These are phyloP conservation scores for Triplophysa bombifrons DNA, from an alignment of 2,797 vertebrate species.

Conservation along the genomic window DNA sequence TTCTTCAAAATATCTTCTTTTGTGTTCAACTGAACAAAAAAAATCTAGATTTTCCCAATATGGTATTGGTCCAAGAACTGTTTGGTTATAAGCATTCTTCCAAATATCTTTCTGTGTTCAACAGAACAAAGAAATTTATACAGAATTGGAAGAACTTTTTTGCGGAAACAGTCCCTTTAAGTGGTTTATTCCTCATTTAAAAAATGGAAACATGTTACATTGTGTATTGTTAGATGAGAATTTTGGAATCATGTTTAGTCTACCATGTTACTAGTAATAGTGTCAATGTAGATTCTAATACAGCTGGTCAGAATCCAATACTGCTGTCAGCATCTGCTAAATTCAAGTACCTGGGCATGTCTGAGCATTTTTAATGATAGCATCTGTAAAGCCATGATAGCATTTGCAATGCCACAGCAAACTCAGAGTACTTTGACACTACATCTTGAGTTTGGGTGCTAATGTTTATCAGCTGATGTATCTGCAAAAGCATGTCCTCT, in stretches of 20 bases:
- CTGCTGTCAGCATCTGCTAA: not conserved
- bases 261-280: not conserved
- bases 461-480: not conserved
- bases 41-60: too few relatives aligned
- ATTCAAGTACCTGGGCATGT: constrained; percentile 5
- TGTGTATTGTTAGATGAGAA: not conserved
- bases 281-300: not conserved
- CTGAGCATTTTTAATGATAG: constrained; percentile 25
- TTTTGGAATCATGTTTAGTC: not conserved
- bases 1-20: too few relatives aligned
- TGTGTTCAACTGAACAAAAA: too few relatives aligned
- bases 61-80: too few relatives aligned
- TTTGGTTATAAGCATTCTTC: too few relatives aligned
- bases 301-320: not conserved
- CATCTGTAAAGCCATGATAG: not conserved
- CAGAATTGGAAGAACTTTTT: too few relatives aligned
- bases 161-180: not conserved
- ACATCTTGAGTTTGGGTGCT: not conserved
- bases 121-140: too few relatives aligned
- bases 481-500: constrained; percentile 32
- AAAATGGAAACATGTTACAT: not conserved
- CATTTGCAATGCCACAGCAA: constrained; percentile 3
- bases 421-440: constrained; percentile 9
- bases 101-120: too few relatives aligned
- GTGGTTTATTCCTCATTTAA: too few relatives aligned